phyloP scores from a whole-genome alignment of 2,888 invertebrate species.

The Acronicta aceris region DNA sequence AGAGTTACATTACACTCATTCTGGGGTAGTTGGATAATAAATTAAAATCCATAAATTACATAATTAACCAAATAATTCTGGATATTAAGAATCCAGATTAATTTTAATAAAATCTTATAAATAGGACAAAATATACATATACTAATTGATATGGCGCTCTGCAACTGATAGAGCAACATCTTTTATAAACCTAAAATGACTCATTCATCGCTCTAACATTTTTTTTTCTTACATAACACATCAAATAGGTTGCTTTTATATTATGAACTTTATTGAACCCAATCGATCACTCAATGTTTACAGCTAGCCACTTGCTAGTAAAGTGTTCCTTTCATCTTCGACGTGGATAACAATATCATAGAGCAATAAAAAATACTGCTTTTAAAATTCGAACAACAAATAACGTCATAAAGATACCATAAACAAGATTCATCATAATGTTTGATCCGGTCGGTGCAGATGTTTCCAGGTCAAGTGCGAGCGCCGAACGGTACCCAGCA shows the following conservation, averaged over 20 bases:
- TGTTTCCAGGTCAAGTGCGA: conserved; percentile 70
- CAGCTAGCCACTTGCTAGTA: conserved; percentile 15
- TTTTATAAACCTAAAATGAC: too few species aligned
- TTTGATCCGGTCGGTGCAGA: conserved; percentile 53
- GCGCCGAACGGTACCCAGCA: conserved; percentile 68
- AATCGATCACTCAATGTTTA: conserved; percentile 48
- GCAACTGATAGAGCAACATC: too few species aligned
- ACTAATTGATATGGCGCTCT: too few species aligned
- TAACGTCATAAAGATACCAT: conserved; percentile 9
- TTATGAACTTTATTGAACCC: conserved; percentile 30
- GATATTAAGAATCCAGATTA: too few species aligned
- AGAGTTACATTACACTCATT: too few species aligned
- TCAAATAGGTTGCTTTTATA: conserved; percentile 38
- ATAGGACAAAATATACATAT: too few species aligned
- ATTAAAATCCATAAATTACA: too few species aligned
- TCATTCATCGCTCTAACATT: too few species aligned
- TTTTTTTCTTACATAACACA: conserved; percentile 15
- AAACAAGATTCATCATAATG: conserved; percentile 51
- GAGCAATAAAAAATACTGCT: conserved; percentile 13
- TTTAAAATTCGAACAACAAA: conserved; percentile 1
- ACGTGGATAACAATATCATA: conserved; percentile 16
- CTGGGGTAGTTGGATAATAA: too few species aligned
- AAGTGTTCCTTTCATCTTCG: conserved; percentile 48
- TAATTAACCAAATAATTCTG: too few species aligned
- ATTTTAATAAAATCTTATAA: too few species aligned